Percentiles rank a stretch among this genome's conserved stretches.
These are phyloP conservation scores for Stigmatopora nigra DNA, from an alignment of 2,113 vertebrate species.

Conservation along the genomic window DNA sequence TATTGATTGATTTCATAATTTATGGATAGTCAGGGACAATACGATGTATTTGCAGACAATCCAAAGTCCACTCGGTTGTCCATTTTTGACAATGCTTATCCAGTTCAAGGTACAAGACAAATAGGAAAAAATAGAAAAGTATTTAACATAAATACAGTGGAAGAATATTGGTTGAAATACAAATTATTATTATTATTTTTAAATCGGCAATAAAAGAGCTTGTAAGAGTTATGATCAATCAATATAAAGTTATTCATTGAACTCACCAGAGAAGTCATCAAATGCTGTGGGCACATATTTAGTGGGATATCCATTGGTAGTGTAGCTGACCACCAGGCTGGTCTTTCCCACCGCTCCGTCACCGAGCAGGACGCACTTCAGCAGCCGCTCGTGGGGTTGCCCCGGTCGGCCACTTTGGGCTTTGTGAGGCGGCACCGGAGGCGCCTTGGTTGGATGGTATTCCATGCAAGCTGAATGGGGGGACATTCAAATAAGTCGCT, in stretches of 20 bases:
- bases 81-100: no score
- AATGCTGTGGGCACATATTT: slow-evolving; percentile 87
- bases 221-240: no score
- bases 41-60: no score
- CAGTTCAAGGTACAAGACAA: no score
- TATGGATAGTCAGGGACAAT: no score
- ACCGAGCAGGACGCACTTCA: slow-evolving; percentile 85
- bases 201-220: no score
- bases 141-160: no score
- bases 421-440: slow-evolving; percentile 59
- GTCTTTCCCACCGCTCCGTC: slow-evolving; percentile 89
- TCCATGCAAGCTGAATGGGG: slow-evolving; percentile 56
- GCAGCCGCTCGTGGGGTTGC: slow-evolving; percentile 60
- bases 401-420: slow-evolving; percentile 38
- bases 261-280: slow-evolving; percentile 85
- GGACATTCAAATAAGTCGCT: slow-evolving; percentile 33
- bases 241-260: not conserved
- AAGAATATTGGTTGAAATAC: no score
- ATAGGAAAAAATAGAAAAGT: no score
- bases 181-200: no score
- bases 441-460: slow-evolving; percentile 66
- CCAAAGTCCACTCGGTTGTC: no score
- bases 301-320: slow-evolving; percentile 86
- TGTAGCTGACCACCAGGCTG: slow-evolving; percentile 89
- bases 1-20: no score